phyloP scores from a whole-genome alignment of 2,113 vertebrate genomes.

The Sinocyclocheilus anophthalmus region DNA sequence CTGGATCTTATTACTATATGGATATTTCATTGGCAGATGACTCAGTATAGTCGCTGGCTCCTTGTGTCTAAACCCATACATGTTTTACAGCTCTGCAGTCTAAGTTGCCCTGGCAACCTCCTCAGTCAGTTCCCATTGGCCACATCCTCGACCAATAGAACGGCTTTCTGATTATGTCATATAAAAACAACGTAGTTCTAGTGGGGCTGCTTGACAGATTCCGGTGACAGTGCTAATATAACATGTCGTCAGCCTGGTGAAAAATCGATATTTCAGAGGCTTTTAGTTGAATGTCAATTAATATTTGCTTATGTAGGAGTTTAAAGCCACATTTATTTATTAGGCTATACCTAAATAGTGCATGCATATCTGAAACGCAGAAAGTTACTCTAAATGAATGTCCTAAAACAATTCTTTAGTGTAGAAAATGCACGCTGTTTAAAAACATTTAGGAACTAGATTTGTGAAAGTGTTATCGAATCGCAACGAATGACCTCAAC shows the following conservation, averaged over 20 bases:
- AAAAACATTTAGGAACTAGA: no score
- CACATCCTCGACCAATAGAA: slow-evolving; percentile 48
- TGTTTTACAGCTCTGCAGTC: slow-evolving; percentile 58
- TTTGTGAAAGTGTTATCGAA: background rate
- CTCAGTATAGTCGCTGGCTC: slow-evolving; percentile 57
- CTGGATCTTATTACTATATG: background rate
- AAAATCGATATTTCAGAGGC: background rate
- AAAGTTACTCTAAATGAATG: background rate
- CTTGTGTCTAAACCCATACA: slow-evolving; percentile 28
- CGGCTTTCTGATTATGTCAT: slow-evolving; percentile 66
- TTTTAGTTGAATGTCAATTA: background rate
- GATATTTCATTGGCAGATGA: slow-evolving; percentile 12
- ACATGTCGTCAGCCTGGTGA: background rate
- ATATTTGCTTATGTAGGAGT: background rate
- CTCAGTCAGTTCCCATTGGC: slow-evolving; percentile 51
- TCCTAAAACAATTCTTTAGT: background rate
- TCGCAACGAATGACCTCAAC: slow-evolving; percentile 57
- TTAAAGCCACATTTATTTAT: background rate
- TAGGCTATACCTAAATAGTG: background rate
- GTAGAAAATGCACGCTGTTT: no score
- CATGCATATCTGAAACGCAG: background rate
- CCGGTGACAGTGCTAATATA: slow-evolving; percentile 30
- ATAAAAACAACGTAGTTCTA: slow-evolving; percentile 50
- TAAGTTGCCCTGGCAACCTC: slow-evolving; percentile 66
- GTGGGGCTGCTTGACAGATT: slow-evolving; percentile 35